phyloP scores from a whole-genome alignment of 92 coral and sea anemone genomes.

The Siderastrea siderea region DNA sequence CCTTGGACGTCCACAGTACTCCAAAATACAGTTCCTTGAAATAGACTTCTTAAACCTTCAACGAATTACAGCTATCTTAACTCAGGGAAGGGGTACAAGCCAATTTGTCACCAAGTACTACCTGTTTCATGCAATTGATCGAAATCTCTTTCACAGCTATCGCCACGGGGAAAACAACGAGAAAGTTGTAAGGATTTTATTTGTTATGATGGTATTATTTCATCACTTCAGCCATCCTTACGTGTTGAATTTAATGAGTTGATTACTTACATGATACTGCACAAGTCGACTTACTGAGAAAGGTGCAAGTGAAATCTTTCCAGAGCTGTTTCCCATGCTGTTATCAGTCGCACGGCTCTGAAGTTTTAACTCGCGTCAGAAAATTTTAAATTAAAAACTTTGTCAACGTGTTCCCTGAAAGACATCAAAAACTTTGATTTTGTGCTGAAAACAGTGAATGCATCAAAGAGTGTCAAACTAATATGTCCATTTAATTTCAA shows the following conservation, averaged over 20 bases:
- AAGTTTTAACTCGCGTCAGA: no score
- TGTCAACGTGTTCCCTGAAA: not conserved
- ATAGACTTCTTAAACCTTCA: constrained; percentile 19
- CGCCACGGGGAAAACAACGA: not conserved
- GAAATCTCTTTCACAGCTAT: not conserved
- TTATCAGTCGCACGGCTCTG: no score
- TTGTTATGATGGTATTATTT: not conserved
- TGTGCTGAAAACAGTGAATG: no score
- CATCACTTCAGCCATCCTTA: not conserved
- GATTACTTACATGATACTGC: no score
- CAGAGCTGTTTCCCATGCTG: no score
- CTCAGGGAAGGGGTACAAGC: not conserved
- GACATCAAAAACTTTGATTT: not conserved
- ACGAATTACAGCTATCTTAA: constrained; percentile 1
- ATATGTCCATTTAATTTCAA: no score
- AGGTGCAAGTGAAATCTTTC: no score
- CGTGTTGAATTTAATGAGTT: no score
- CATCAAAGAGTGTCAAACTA: no score
- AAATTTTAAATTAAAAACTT: no score
- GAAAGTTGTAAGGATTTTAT: not conserved
- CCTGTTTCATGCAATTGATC: constrained; percentile 15
- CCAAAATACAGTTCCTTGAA: constrained; percentile 26
- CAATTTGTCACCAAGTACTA: not conserved
- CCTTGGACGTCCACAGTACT: not conserved
- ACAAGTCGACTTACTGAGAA: no score